These are phyloP conservation scores for Sarcophilus harrisii DNA, from an alignment of 2,797 vertebrate genomes.

Conservation along the genomic window DNA sequence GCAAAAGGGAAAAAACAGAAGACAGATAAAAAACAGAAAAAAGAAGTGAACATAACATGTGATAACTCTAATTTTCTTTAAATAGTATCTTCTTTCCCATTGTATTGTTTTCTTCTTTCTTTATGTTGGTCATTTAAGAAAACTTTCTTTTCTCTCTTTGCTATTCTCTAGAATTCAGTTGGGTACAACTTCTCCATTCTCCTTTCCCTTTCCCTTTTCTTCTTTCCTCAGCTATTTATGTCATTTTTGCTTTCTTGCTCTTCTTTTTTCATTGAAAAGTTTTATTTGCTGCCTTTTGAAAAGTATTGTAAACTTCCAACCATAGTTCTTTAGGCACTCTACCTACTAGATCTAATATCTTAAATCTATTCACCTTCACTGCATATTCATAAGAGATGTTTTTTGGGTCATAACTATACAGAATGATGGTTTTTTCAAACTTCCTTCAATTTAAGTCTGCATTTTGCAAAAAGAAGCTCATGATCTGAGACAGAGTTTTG, in stretches of 20 bases:
- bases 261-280: background rate
- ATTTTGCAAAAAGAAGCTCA: background rate
- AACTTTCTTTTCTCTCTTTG: background rate
- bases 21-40: too few species aligned
- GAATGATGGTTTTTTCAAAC: background rate
- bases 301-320: background rate
- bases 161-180: background rate
- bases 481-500: background rate
- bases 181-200: background rate
- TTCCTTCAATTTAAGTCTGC: background rate
- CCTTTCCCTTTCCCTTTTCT: background rate
- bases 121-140: background rate
- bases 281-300: background rate
- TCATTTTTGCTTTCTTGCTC: background rate
- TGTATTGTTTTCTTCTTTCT: background rate
- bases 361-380: background rate
- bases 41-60: too few species aligned
- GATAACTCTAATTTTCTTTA: background rate
- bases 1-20: too few species aligned
- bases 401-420: background rate
- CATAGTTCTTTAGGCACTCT: background rate
- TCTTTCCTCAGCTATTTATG: background rate
- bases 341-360: background rate
- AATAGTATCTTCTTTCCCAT: background rate
- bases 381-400: background rate